Evolutionary conservation across 1,140 invertebrate species (phyloP), one percentile per base, ranked within the genome.

Genomic region (Anadara kagoshimensis): DNA sequence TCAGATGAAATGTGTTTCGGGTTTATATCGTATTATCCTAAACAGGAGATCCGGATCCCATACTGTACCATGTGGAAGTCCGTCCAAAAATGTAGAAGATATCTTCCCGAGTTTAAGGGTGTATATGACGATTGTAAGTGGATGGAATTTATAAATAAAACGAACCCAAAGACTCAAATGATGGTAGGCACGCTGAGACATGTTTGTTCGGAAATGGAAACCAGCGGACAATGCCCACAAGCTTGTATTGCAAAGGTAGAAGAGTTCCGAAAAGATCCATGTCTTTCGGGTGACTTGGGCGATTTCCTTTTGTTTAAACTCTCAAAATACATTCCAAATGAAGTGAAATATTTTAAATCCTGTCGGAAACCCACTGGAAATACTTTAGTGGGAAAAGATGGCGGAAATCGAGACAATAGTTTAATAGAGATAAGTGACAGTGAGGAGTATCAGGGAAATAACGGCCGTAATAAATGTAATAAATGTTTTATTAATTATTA

Each of bases 1-100:
- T 68, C 29, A 20, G 75, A 83, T 62, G 82, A 83, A 72, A 83
- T 83, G 82, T 83, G 82, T 63, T 80, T 63, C 63, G 76, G 74
- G 11, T 78, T 83, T 51, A 47, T 82, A 11, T 75, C 78, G 5
- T 79, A 76, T 53, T 78, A 78, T 49, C 82, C 81, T 1, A 54
- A 24, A 24, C 64, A 74, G 57, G 64, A 64, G 8, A 43, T 74
- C 14, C 36, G 22, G 10, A n/a, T 59, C 10, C 61, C 69, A 14
- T 58, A 54, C 22, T 74, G 72, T 41, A 74, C 59, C 20, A 59
- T 49, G 24, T 69, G 65, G 66, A 66, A 69, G 57, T 47, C 20
- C 20, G 58, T 69, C 12, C 49, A 66, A 22, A 57, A 69, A 47
- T 64, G 58, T 54, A 56, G 51, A 44, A 24, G 66, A 57, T 44